phyloP scores from a whole-genome alignment of 64 coral and sea anemone genomes.

The Platygyra sinensis region DNA sequence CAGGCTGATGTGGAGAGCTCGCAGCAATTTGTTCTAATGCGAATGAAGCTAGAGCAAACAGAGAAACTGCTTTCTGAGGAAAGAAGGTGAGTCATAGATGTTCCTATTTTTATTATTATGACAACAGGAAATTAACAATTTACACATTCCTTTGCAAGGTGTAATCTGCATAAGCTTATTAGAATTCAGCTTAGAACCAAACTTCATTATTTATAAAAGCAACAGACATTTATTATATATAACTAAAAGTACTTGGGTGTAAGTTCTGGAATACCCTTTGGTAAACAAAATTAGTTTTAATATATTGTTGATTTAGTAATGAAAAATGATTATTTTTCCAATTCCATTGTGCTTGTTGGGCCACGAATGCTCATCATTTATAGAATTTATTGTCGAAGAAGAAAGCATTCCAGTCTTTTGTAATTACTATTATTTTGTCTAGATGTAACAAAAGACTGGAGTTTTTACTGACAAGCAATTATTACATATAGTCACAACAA shows the following conservation, averaged over 20 bases:
- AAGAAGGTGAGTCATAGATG: conserved; percentile 55
- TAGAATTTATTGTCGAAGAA: background rate
- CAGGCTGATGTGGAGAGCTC: conserved; percentile 58
- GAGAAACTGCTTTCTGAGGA: conserved; percentile 82
- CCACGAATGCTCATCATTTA: background rate
- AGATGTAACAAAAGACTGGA: background rate
- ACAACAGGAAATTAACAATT: background rate
- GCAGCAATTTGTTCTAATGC: conserved; percentile 60
- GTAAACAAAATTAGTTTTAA: background rate
- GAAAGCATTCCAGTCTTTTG: background rate
- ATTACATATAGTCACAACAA: background rate
- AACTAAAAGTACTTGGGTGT: background rate
- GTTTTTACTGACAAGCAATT: background rate
- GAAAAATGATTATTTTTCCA: background rate
- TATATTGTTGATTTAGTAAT: background rate
- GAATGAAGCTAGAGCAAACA: conserved; percentile 84
- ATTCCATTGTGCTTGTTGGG: background rate
- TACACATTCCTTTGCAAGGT: background rate
- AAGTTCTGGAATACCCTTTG: background rate
- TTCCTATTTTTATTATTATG: background rate
- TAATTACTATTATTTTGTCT: background rate
- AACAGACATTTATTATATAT: background rate
- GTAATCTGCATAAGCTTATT: background rate
- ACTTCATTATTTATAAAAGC: background rate
- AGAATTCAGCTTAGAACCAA: background rate